These are phyloP conservation scores for Stictonetta naevosa DNA, from an alignment of 2,113 vertebrate genomes.

Conservation along the genomic window DNA sequence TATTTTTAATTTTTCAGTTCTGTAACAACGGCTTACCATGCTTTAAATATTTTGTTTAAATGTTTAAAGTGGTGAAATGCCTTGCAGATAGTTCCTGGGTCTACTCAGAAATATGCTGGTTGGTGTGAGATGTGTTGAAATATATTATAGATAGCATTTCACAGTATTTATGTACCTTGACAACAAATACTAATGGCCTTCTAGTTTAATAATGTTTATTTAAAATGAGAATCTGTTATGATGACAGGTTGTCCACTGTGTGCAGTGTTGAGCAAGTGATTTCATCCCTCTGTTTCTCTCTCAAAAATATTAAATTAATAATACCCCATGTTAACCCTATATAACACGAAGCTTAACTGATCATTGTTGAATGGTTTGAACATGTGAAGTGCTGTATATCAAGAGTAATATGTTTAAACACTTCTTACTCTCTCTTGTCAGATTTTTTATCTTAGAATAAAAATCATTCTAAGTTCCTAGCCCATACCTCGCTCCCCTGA, in stretches of 20 bases:
- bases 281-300: not conserved
- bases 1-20: not conserved
- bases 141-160: not conserved
- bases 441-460: not conserved
- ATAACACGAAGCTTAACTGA: not conserved
- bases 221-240: not conserved
- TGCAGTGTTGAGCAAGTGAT: not conserved
- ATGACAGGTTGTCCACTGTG: not conserved
- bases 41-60: not conserved
- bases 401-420: not conserved
- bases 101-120: not conserved
- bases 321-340: accelerated
- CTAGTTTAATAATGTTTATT: not conserved
- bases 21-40: not conserved
- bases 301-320: not conserved
- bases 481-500: not conserved
- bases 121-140: not conserved
- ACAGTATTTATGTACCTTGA: not conserved
- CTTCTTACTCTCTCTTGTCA: not conserved
- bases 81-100: not conserved
- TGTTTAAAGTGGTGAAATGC: not conserved
- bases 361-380: not conserved
- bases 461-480: not conserved
- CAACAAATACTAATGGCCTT: not conserved
- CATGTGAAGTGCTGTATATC: too few species aligned